These are phyloP conservation scores for Phalloptychus januarius DNA, from an alignment of 2,797 vertebrate species.

Conservation along the genomic window DNA sequence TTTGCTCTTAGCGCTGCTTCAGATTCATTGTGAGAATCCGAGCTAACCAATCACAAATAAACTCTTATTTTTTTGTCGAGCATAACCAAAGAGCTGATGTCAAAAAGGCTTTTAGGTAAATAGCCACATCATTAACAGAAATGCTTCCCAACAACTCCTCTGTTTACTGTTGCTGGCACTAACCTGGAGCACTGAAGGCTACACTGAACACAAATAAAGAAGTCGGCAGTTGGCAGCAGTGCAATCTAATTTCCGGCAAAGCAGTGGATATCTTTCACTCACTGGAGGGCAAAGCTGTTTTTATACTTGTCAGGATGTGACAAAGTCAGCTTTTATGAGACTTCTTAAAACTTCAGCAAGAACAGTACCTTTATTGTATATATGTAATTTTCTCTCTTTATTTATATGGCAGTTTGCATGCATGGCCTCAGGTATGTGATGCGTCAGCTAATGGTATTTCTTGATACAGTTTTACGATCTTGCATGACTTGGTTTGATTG, in stretches of 20 bases:
- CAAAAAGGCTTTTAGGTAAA: conserved; percentile 19
- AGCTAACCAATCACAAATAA: neutral
- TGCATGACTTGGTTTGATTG: neutral
- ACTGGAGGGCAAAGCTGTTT: conserved; percentile 33
- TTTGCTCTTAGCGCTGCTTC: neutral
- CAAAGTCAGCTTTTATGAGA: conserved; percentile 43
- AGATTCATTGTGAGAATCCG: neutral
- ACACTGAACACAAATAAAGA: conserved; percentile 45
- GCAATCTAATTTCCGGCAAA: conserved; percentile 48
- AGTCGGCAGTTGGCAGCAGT: conserved; percentile 50
- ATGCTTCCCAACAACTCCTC: conserved; percentile 17
- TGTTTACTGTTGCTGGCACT: conserved; percentile 42
- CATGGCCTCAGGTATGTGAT: neutral
- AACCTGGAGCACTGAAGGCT: conserved; percentile 31
- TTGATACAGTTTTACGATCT: neutral
- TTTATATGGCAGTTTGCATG: neutral
- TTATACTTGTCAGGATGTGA: conserved; percentile 29
- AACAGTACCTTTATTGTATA: neutral
- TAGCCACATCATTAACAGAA: conserved; percentile 42
- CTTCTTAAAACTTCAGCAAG: conserved; percentile 27
- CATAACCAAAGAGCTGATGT: neutral
- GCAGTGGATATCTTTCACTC: conserved; percentile 13
- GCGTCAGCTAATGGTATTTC: neutral
- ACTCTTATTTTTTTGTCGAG: neutral
- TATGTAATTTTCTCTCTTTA: neutral